These are phyloP conservation scores for Arenicola marina DNA, from an alignment of 2,888 invertebrate species.

Conservation along the genomic window DNA sequence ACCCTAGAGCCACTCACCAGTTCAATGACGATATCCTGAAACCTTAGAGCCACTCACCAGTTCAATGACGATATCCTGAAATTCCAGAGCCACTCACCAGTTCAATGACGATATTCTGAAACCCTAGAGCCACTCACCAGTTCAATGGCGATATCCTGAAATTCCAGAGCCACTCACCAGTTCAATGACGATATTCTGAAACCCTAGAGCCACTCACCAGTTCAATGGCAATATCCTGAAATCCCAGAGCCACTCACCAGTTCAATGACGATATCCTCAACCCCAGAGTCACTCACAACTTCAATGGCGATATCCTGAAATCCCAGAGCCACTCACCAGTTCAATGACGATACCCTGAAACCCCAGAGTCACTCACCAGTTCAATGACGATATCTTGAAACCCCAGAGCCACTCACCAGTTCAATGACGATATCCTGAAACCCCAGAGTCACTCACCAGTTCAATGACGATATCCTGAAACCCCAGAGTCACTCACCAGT, in stretches of 20 bases:
- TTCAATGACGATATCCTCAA: not conserved
- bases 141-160: not conserved
- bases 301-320: not conserved
- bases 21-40: not conserved
- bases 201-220: constrained; percentile 1
- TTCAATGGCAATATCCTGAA: constrained; percentile 8
- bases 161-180: constrained; percentile 20
- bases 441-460: not conserved
- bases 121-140: not conserved
- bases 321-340: not conserved
- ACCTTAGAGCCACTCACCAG: not conserved
- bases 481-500: not conserved
- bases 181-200: constrained; percentile 17
- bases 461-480: not conserved
- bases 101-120: constrained; percentile 4
- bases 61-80: not conserved
- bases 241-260: not conserved
- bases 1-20: too few species aligned
- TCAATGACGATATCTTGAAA: not conserved
- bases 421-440: not conserved
- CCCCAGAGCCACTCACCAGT: not conserved
- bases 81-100: constrained; percentile 20
- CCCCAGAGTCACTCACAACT: not conserved
- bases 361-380: not conserved
- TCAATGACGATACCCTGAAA: not conserved